Percentiles rank a stretch among this genome's conserved stretches.
Evolutionary conservation across 1,140 invertebrate genomes (phyloP).

Genomic region (Temnothorax curvispinosus): DNA sequence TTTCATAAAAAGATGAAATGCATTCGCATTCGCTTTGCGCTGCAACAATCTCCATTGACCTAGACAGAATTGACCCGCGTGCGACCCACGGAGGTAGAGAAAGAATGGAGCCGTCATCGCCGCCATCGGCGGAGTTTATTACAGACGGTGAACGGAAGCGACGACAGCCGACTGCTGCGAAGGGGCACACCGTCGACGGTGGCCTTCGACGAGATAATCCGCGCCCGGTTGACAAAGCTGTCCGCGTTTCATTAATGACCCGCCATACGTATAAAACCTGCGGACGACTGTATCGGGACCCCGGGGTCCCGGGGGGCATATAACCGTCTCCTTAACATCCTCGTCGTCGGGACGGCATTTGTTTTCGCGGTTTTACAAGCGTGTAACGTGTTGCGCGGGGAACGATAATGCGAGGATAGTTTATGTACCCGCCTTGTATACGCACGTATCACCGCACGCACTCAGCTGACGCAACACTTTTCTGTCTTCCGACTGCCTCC

Average conservation of each 20-base stretch:
- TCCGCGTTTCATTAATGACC: slow-evolving; percentile 76
- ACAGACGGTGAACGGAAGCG: slow-evolving; percentile 58
- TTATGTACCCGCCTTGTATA: slow-evolving; percentile 68
- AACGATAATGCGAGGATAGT: slow-evolving; percentile 76
- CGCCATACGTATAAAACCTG: slow-evolving; percentile 69
- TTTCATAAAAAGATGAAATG: not conserved
- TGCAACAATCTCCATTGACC: not conserved
- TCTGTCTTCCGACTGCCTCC: not conserved
- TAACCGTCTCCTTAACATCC: slow-evolving; percentile 59
- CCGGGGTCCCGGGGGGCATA: not conserved
- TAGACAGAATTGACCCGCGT: not conserved
- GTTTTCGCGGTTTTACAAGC: slow-evolving; percentile 75
- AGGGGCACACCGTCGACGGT: slow-evolving; percentile 25
- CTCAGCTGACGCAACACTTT: slow-evolving; percentile 33
- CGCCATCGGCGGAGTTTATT: slow-evolving; percentile 35
- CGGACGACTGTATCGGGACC: slow-evolving; percentile 58
- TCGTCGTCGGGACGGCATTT: slow-evolving; percentile 69
- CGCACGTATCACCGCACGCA: not conserved
- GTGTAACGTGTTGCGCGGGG: slow-evolving; percentile 67
- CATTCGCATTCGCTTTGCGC: not conserved
- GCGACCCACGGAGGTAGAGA: not conserved
- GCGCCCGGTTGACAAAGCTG: slow-evolving; percentile 72
- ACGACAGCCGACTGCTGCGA: slow-evolving; percentile 52
- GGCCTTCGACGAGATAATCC: slow-evolving; percentile 76
- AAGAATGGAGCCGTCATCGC: not conserved